These are phyloP conservation scores for Acanthornis magna DNA, from an alignment of 2,797 vertebrate species.

Conservation along the genomic window DNA sequence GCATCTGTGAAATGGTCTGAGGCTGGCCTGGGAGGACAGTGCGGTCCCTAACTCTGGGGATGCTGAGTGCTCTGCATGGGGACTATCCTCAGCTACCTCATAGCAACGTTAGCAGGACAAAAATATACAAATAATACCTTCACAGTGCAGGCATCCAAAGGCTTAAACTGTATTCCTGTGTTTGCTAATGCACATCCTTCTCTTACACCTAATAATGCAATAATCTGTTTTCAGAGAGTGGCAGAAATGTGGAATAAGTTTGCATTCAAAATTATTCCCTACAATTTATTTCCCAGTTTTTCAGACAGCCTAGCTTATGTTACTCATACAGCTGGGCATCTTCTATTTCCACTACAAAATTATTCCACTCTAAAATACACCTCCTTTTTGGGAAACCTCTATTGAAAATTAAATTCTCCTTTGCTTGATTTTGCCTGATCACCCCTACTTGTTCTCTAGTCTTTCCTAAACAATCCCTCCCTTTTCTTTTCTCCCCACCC, in stretches of 20 bases:
- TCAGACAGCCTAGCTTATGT: not conserved
- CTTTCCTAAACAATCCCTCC: conserved; percentile 7
- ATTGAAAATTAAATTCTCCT: not conserved
- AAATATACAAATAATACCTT: not conserved
- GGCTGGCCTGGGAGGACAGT: not conserved
- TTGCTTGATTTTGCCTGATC: not conserved
- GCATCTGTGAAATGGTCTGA: not conserved
- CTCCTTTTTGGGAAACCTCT: not conserved
- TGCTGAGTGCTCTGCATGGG: not conserved
- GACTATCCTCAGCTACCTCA: not conserved
- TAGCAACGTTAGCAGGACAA: not conserved
- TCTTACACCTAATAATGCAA: not conserved
- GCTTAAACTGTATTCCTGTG: not conserved
- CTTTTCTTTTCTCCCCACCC: not conserved
- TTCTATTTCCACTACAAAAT: not conserved
- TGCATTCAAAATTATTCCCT: not conserved
- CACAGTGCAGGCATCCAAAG: not conserved
- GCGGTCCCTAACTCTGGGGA: accelerated
- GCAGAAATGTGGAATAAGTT: not conserved
- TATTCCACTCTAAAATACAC: not conserved
- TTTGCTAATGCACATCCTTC: not conserved
- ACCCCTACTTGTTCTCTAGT: not conserved
- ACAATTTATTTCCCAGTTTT: not conserved
- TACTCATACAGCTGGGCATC: not conserved
- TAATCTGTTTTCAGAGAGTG: not conserved